Conservation (phyloP, 2,113 vertebrate species). For the zebrafish (Danio rerio) region DNA sequence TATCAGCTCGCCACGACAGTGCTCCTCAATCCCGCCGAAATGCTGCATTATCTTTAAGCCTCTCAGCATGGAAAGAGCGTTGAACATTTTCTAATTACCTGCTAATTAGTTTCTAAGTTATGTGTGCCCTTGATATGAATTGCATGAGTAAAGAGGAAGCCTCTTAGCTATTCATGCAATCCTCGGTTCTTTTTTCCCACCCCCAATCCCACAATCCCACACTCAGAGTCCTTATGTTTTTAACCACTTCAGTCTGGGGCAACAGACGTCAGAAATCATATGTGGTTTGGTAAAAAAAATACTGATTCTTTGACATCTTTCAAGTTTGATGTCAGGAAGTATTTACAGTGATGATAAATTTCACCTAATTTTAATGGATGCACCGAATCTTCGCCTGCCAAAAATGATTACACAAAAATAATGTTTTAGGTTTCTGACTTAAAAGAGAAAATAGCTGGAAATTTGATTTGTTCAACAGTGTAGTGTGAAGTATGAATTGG, state of each 20-base stretch:
- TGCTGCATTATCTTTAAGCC: constrained; percentile 47
- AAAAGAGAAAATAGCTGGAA: no score
- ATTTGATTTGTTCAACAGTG: no score
- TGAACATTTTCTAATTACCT: constrained; percentile 55
- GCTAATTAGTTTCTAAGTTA: constrained; percentile 59
- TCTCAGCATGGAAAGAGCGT: constrained; percentile 38
- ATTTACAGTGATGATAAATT: no score
- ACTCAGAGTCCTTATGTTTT: neutral
- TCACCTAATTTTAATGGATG: no score
- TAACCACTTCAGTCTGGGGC: neutral
- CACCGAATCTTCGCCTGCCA: no score
- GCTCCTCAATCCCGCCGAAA: constrained; percentile 38
- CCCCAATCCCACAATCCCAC: constrained; percentile 10
- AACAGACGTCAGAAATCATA: no score
- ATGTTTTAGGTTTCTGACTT: no score
- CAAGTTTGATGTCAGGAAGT: no score
- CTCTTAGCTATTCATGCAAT: constrained; percentile 34
- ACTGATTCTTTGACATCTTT: no score
- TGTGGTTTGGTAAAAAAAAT: no score
- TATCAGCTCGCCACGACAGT: constrained; percentile 37
- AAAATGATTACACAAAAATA: no score
- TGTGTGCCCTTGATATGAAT: constrained; percentile 46
- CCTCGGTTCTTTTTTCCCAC: neutral
- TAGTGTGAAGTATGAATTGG: no score
- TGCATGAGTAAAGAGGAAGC: constrained; percentile 28